Evolutionary conservation across 2,888 invertebrate genomes (phyloP).

Genomic region (Parthenolecanium corni): DNA sequence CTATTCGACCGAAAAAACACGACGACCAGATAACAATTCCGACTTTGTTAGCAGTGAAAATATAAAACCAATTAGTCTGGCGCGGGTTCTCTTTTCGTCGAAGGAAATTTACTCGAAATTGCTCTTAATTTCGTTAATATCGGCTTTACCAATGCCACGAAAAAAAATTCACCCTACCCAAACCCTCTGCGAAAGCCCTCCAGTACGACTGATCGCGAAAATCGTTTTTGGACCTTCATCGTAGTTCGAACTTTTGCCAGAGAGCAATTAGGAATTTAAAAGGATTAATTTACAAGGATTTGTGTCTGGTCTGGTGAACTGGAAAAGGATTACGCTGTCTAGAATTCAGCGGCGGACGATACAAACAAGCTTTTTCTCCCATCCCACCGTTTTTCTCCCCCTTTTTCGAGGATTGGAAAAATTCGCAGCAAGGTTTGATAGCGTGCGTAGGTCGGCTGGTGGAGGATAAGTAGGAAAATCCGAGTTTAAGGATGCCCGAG

Average conservation of each 20-base stretch:
- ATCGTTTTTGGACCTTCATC: background rate
- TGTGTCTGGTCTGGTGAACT: slow-evolving; percentile 24
- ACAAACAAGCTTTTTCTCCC: slow-evolving; percentile 15
- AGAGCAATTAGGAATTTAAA: slow-evolving; percentile 24
- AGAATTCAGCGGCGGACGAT: slow-evolving; percentile 20
- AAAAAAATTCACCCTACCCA: too few species aligned
- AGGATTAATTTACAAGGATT: slow-evolving; percentile 20
- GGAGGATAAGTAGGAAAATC: background rate
- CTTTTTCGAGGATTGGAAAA: background rate
- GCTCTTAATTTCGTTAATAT: too few species aligned
- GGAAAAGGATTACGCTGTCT: slow-evolving; percentile 28
- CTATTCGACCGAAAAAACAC: too few species aligned
- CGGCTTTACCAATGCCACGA: too few species aligned
- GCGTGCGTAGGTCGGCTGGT: background rate
- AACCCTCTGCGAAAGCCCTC: too few species aligned
- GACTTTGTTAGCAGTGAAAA: too few species aligned
- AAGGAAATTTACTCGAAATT: too few species aligned
- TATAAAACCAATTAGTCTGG: background rate
- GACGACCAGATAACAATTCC: too few species aligned
- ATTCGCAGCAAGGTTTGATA: background rate
- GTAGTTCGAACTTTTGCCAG: slow-evolving; percentile 12
- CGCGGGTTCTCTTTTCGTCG: background rate
- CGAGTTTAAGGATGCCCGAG: background rate
- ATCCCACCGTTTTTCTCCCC: background rate
- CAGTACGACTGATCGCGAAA: background rate